phyloP scores from a whole-genome alignment of 2,888 invertebrate species.

The Argyresthia goedartella region DNA sequence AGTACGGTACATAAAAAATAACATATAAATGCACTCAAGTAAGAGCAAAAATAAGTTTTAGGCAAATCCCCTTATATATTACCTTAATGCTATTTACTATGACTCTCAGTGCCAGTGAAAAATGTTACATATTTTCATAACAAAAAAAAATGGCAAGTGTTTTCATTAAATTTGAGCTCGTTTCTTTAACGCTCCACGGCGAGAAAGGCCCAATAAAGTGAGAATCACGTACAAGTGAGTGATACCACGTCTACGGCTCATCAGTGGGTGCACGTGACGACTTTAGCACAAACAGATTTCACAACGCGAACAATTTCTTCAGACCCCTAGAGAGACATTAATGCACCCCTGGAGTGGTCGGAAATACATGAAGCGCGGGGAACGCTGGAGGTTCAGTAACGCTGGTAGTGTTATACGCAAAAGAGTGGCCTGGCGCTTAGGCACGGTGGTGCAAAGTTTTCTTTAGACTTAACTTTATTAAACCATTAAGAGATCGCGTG shows the following conservation, averaged over 20 bases:
- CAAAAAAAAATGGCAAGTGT: neutral
- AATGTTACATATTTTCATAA: no score
- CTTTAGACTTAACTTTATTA: conserved; percentile 64
- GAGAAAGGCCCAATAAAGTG: conserved; percentile 48
- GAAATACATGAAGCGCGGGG: conserved; percentile 17
- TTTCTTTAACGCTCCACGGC: neutral
- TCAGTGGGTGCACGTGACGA: conserved; percentile 68
- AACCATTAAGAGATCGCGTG: conserved; percentile 62
- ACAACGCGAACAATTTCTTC: conserved; percentile 40
- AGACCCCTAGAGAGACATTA: conserved; percentile 26
- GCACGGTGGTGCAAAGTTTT: conserved; percentile 43
- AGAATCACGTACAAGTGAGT: conserved; percentile 64
- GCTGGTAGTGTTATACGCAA: conserved; percentile 58
- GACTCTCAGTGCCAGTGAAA: no score
- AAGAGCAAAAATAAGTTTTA: no score
- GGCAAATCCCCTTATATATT: no score
- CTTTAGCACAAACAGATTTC: conserved; percentile 68
- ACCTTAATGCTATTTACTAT: no score
- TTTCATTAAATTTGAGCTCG: conserved; percentile 26
- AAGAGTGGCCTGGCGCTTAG: conserved; percentile 40
- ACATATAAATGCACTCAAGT: no score
- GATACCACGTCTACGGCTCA: conserved; percentile 69
- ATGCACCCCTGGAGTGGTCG: conserved; percentile 15
- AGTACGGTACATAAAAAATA: no score
- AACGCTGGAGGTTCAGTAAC: conserved; percentile 27